Conservation (phyloP, 2,888 invertebrate genomes). For the Caenorhabditis becei region DNA sequence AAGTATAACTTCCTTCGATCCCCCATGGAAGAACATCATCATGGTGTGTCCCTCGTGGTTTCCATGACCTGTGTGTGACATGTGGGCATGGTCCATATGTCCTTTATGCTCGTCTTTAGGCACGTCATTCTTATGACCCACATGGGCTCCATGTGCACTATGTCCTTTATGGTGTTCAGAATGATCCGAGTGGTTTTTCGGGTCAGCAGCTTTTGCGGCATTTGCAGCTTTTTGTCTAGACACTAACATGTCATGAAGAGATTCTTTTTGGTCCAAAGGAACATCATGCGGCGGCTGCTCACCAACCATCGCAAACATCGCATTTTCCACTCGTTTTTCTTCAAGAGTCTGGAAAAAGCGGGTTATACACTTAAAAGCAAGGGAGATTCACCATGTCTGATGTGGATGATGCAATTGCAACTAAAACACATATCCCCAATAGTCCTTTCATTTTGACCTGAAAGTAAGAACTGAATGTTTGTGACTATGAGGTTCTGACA, state of each 20-base stretch:
- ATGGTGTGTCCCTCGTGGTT: conserved; percentile 58
- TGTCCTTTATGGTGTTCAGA: not conserved
- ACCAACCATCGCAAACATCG: conserved; percentile 27
- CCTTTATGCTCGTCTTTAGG: not conserved
- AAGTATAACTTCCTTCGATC: conserved; percentile 77
- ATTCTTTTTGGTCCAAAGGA: not conserved
- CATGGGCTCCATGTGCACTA: not conserved
- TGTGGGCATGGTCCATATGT: not conserved
- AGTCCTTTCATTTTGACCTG: not conserved
- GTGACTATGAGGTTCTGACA: too few relatives aligned
- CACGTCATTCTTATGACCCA: not conserved
- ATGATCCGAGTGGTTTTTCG: not conserved
- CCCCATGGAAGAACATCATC: conserved; percentile 80
- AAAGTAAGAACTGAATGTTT: too few relatives aligned
- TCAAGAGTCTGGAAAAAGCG: conserved; percentile 6
- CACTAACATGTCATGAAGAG: conserved; percentile 18
- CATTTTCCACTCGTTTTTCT: conserved; percentile 36
- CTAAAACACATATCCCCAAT: not conserved
- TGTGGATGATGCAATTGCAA: not conserved
- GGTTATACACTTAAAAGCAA: too few relatives aligned
- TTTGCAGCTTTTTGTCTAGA: not conserved
- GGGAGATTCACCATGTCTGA: conserved; percentile 8
- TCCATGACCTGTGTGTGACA: not conserved
- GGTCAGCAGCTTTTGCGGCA: too few relatives aligned
- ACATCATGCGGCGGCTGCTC: conserved; percentile 33